These are phyloP conservation scores for Mythimna lalbum DNA, from an alignment of 2,888 invertebrate species.

Conservation along the genomic window DNA sequence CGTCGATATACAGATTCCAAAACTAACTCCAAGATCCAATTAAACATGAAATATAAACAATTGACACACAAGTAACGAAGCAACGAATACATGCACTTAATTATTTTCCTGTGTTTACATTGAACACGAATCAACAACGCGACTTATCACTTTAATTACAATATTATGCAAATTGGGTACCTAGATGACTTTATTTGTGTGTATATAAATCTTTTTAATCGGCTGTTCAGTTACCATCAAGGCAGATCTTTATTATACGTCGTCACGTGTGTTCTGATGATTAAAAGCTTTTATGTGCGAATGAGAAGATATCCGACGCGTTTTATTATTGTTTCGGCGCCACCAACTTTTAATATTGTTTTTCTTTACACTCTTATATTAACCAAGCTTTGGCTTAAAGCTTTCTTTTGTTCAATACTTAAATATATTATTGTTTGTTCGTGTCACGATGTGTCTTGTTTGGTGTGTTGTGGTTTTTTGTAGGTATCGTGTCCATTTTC, in stretches of 20 bases:
- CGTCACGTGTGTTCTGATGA: slow-evolving; percentile 69
- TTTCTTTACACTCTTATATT: slow-evolving; percentile 64
- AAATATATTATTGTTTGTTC: slow-evolving; percentile 1
- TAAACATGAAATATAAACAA: slow-evolving; percentile 6
- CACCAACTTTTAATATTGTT: slow-evolving; percentile 34
- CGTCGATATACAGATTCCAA: background rate
- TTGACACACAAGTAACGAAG: slow-evolving; percentile 11
- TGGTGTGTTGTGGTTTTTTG: background rate
- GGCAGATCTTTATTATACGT: slow-evolving; percentile 79
- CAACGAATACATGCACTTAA: slow-evolving; percentile 18
- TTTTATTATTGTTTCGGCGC: slow-evolving; percentile 61
- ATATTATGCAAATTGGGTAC: slow-evolving; percentile 38
- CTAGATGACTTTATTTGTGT: slow-evolving; percentile 30
- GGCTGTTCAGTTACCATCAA: slow-evolving; percentile 69
- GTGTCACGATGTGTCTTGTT: background rate
- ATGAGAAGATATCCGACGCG: slow-evolving; percentile 52
- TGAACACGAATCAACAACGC: slow-evolving; percentile 28
- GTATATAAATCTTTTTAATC: slow-evolving; percentile 73
- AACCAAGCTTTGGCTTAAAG: slow-evolving; percentile 44
- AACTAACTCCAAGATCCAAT: background rate
- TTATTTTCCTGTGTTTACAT: slow-evolving; percentile 49
- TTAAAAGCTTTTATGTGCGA: slow-evolving; percentile 61
- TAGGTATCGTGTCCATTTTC: slow-evolving; percentile 1
- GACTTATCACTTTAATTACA: slow-evolving; percentile 43
- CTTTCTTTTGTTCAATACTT: background rate